Conservation (phyloP, 2,888 invertebrate genomes). For the Oscheius sp. region DNA sequence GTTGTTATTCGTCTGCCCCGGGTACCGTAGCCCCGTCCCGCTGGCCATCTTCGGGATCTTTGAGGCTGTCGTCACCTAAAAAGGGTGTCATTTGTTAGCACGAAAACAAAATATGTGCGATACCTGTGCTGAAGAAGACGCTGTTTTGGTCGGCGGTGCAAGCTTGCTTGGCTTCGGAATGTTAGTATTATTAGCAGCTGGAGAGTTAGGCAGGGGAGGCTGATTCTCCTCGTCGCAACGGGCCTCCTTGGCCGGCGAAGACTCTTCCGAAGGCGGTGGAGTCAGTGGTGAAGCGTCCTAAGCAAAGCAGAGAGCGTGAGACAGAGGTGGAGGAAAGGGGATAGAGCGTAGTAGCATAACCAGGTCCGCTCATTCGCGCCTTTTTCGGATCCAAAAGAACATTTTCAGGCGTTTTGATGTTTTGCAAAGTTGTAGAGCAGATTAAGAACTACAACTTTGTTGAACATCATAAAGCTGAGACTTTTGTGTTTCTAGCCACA, state of each 20-base stretch:
- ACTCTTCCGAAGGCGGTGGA: slow-evolving; percentile 29
- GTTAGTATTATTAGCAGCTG: slow-evolving; percentile 27
- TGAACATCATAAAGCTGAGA: no score
- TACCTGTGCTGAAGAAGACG: slow-evolving; percentile 22
- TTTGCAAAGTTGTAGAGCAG: no score
- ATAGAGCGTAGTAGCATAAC: background rate
- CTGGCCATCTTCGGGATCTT: slow-evolving; percentile 40
- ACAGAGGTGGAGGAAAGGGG: background rate
- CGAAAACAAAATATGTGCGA: background rate
- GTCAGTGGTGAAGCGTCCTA: slow-evolving; percentile 30
- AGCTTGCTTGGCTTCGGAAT: slow-evolving; percentile 28
- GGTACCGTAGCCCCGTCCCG: slow-evolving; percentile 20
- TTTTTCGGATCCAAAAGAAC: no score
- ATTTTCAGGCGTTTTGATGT: no score
- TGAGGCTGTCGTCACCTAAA: slow-evolving; percentile 20
- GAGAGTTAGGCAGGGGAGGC: slow-evolving; percentile 21
- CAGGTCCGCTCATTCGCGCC: no score
- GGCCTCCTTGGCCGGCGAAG: slow-evolving; percentile 25
- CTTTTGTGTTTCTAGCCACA: no score
- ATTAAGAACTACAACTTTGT: no score
- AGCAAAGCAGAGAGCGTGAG: slow-evolving; percentile 20
- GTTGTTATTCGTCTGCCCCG: background rate
- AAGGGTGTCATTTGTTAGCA: background rate
- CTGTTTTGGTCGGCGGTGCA: slow-evolving; percentile 15
- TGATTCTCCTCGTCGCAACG: slow-evolving; percentile 23